Base-by-base conservation (phyloP, 2,113 vertebrate genomes). In the Gallinago media region DNA sequence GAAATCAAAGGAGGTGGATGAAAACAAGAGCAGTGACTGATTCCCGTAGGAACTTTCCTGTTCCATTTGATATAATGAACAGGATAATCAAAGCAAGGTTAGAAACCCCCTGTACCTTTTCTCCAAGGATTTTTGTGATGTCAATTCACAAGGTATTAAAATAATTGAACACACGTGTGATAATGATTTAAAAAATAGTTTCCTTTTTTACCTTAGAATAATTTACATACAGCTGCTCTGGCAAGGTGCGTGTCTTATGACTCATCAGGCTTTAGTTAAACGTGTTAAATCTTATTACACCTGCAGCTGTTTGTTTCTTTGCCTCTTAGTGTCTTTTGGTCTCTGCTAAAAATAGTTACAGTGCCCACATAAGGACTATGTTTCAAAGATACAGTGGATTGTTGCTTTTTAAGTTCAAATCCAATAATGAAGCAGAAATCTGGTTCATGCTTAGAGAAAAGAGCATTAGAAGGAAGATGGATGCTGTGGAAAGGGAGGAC, bases 61-160 rank as follows among this genome's bases (percentile, higher is more conserved):
- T 95, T 96, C 94, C 85, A 91, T 98, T 98, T 98, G 97, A 96
- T 97, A 83, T 56, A 96, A 98, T 75, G 97, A 98, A 93, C 88
- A 78, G 76, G 90, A 97, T 96, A 97, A 98, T 98, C 98, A 98
- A 98, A 98, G 98, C 49, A 73, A 95, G 93, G 96, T 97, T 96
- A 73, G 40, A 89, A 95, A 70, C 94, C 92, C 7, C 1, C 21
- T 54, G 92, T 80, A 92, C 91, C 67, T 78, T 97, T 95, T 91
- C 88, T 96, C 82, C 9, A 23, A 86, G 74, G 91, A 92, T 92
- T 96, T 97, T 88, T 98, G 92, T 97, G 92, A 95, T 98, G 93
- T 97, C 89, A 88, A 49, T 97, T 97, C 97, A 97, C 94, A 95
- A 90, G 88, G 72, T 63, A 68, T 85, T 92, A 61, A 59, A 96